Percentiles rank a stretch among this genome's conserved stretches.
Conservation (phyloP, 2,113 vertebrate genomes). For the Gorsachius goisagi region DNA sequence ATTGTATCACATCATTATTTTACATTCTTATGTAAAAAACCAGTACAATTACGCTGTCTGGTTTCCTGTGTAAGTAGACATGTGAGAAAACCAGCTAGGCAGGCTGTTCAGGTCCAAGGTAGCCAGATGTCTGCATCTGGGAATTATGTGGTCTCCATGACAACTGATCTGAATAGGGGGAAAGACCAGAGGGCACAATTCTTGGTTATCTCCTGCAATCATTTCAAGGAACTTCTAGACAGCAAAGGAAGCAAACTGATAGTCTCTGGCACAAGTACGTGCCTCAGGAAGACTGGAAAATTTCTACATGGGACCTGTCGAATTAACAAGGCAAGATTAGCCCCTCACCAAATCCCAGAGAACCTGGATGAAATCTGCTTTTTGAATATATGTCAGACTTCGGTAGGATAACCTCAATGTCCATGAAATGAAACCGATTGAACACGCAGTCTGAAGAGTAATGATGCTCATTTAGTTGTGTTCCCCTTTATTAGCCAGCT, state of each 20-base stretch:
- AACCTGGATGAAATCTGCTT: not conserved
- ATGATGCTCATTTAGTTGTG: not conserved
- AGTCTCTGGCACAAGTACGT: not conserved
- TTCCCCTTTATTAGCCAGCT: not conserved
- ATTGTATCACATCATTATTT: not conserved
- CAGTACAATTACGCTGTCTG: not conserved
- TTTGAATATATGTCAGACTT: not conserved
- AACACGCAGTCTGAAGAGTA: not conserved
- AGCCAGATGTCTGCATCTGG: not conserved
- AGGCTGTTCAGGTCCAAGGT: not conserved
- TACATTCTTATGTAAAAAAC: not conserved
- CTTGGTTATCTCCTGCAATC: not conserved
- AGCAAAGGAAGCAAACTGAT: not conserved
- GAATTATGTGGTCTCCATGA: not conserved
- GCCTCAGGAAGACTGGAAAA: not conserved
- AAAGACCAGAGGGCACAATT: not conserved
- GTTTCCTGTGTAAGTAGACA: not conserved
- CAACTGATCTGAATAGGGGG: not conserved
- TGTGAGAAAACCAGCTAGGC: not conserved
- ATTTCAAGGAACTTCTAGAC: not conserved
- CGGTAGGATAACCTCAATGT: not conserved
- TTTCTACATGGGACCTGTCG: not conserved
- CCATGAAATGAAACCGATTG: not conserved
- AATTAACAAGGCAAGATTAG: not conserved
- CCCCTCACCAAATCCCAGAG: not conserved